Evolutionary conservation across 2,113 vertebrate genomes (phyloP), one percentile per base, ranked within the genome.

Genomic region (Pimephales promelas): DNA sequence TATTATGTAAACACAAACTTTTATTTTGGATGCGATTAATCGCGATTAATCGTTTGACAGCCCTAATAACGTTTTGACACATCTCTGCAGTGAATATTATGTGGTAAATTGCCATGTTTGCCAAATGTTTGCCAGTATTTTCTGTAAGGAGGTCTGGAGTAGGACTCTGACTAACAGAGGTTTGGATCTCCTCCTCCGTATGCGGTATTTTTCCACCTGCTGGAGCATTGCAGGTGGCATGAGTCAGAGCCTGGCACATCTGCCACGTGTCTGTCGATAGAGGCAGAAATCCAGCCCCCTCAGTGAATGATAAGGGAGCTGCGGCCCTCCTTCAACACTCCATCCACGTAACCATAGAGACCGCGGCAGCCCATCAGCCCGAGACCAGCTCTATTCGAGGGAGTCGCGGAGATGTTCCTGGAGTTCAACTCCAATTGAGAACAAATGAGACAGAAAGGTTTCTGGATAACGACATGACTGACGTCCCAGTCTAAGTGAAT

Each of bases 301-400:
- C 76, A 85, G 74, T 79, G 47, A 85, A 82, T 18, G 66, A 81
- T 61, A 82, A 82, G 36, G 28, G 28, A 59, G 71, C 74, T 76
- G 70, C 74, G 28, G 85, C 79, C 73, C 88, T 91, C 87, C 79
- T 84, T 88, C 79, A 43, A 80, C 79, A 88, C 83, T 79, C 75
- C 74, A 59, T 83, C 85, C 77, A 52, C 6, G 92, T 93, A 91
- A 81, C 92, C 90, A 93, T 91, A 89, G 91, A 88, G 79, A 93
- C 90, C 83, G 84, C 54, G 84, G 84, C 74, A 88, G 66, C 90
- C 87, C 85, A 85, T 87, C 74, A 88, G 77, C 59, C 45, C 13
- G 64, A 56, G 52, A 78, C 34, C 4, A 56, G 80, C 64, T 79
- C 72, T 83, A 85, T 87, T 88, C 18, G 79, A 87, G 49, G 47